Percentiles rank a stretch among this genome's conserved stretches.
Evolutionary conservation across 1,140 invertebrate species (phyloP).

Genomic region (Drosophila saltans): DNA sequence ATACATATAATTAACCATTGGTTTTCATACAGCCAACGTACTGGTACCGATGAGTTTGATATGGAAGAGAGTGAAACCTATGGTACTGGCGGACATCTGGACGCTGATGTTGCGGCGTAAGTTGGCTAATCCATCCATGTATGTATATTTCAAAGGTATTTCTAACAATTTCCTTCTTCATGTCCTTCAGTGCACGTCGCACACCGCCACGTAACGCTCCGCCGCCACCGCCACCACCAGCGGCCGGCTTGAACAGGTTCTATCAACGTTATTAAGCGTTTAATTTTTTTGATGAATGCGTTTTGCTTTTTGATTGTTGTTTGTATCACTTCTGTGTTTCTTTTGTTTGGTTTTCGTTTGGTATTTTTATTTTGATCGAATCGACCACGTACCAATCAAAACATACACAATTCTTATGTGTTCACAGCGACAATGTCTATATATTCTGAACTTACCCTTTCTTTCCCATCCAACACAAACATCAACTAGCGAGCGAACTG

Average conservation of each 20-base stretch:
- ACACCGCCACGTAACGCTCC: conserved; percentile 76
- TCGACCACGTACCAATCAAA: conserved; percentile 47
- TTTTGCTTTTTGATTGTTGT: conserved; percentile 47
- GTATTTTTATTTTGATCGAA: conserved; percentile 47
- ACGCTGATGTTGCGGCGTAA: conserved; percentile 75
- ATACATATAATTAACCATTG: not conserved
- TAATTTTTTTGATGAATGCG: conserved; percentile 39
- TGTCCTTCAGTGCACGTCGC: conserved; percentile 67
- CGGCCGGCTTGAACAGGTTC: conserved; percentile 79
- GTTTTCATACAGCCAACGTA: conserved; percentile 55
- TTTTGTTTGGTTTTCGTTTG: conserved; percentile 54
- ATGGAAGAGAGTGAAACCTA: conserved; percentile 75
- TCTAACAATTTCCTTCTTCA: not conserved
- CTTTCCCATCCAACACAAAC: conserved; percentile 52
- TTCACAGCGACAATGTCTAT: conserved; percentile 80
- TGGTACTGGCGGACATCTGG: conserved; percentile 60
- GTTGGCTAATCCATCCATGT: not conserved
- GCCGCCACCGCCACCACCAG: conserved; percentile 74
- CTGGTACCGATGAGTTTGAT: conserved; percentile 75
- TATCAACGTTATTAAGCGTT: conserved; percentile 78
- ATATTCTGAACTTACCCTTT: conserved; percentile 73
- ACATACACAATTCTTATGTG: conserved; percentile 75
- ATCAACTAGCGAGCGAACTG: conserved; percentile 56
- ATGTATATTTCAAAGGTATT: too few species aligned
- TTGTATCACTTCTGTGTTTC: conserved; percentile 19